These are phyloP conservation scores for Wiebesia pumilae DNA, from an alignment of 1,140 invertebrate species.

Conservation along the genomic window DNA sequence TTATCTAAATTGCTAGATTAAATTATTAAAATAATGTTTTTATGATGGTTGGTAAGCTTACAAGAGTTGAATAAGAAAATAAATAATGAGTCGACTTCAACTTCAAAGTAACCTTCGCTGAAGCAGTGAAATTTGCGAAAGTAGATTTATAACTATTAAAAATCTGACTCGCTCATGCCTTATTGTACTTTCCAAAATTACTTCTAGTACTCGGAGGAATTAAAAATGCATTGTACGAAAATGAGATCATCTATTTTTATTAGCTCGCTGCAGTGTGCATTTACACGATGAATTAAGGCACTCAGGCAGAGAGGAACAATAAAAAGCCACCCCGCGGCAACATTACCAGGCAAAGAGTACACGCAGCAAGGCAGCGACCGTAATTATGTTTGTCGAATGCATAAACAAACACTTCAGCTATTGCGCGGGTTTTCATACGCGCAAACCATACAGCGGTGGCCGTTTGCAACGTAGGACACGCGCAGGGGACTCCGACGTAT, in stretches of 20 bases:
- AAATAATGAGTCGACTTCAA: too few species aligned
- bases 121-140: not conserved
- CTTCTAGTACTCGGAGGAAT: not conserved
- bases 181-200: not conserved
- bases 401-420: constrained; percentile 52
- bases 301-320: constrained; percentile 31
- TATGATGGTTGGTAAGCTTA: too few species aligned
- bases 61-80: too few species aligned
- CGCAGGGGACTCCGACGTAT: not conserved
- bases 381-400: constrained; percentile 51
- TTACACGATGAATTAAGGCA: constrained; percentile 47
- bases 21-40: too few species aligned
- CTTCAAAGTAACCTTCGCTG: too few species aligned
- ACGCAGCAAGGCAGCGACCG: not conserved
- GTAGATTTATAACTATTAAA: not conserved
- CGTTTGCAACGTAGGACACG: constrained; percentile 3
- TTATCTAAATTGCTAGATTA: too few species aligned
- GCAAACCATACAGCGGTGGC: not conserved
- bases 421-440: constrained; percentile 18
- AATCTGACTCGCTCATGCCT: not conserved
- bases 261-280: constrained; percentile 18
- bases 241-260: constrained; percentile 45
- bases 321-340: constrained; percentile 36
- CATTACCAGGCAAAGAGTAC: constrained; percentile 34
- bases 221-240: constrained; percentile 22